Evolutionary conservation across 2,797 vertebrate species (phyloP), one percentile per base, ranked within the genome.

Genomic region (Salmo trutta): DNA sequence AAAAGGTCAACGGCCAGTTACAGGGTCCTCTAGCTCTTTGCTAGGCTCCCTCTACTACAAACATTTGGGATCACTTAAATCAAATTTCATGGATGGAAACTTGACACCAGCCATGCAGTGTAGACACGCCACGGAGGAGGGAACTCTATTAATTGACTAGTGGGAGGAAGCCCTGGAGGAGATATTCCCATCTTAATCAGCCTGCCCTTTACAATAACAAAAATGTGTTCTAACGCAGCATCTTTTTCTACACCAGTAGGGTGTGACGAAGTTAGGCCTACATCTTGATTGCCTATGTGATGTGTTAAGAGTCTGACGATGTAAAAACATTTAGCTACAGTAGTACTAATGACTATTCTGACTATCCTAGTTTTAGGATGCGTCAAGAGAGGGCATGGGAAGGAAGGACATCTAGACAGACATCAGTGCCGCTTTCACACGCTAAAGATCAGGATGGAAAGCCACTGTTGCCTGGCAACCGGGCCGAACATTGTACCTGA

Each of bases 401-500:
- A 53, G 70, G 15, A 7, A 33, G 66, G 69, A 19, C 2, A 33
- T 3, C 17, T 29, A 69, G 36, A 68, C 77, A 65, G 74, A 76
- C 65, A 79, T 29, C 65, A n/a, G 56, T 64, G 62, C 51, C 19
- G 17, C 51, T 65, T 47, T 29, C 41, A 77, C 70, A 64, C 41
- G 80, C 19, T 74, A 68, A 74, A 82, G 86, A 78, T 82, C 79
- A 75, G 41, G 67, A 80, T 82, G 73, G 65, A 81, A 82, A 75
- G 54, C 71, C 4, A 3, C 7, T 3, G 88, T 91, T 91, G 82
- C 91, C 82, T 75, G 70, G 91, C 81, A 91, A 91, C 86, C 74
- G 68, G 74, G 75, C 80, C 68, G 81, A 83, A 77, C 77, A 79
- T 29, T 77, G 64, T 73, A 73, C 21, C 36, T 83, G 52, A 74